Evolutionary conservation across 2,113 vertebrate genomes (phyloP).

Genomic region (Empidonax alnorum): DNA sequence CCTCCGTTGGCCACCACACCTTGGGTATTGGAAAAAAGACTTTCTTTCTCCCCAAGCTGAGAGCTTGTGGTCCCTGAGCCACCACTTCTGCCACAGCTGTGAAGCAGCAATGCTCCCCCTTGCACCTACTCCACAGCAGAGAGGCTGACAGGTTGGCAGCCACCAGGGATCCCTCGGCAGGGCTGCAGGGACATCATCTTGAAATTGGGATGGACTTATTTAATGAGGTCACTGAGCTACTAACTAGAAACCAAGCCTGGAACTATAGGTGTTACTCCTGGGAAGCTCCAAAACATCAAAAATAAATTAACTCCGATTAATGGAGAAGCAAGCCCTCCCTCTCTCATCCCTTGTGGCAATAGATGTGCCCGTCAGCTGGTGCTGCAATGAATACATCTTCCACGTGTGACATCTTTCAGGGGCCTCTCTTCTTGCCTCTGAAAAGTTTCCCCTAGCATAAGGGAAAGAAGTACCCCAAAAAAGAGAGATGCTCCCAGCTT

Average conservation of each 20-base stretch:
- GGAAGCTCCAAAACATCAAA: conserved; percentile 58
- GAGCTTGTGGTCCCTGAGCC: background rate
- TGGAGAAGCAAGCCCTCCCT: background rate
- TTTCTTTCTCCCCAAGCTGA: background rate
- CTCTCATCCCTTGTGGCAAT: background rate
- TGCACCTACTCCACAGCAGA: background rate
- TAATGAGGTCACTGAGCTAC: conserved; percentile 57
- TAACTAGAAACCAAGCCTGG: conserved; percentile 44
- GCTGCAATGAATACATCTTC: background rate
- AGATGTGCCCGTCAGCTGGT: background rate
- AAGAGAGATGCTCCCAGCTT: background rate
- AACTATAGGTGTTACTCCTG: conserved; percentile 51
- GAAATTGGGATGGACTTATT: conserved; percentile 45
- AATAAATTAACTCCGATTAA: conserved; percentile 54
- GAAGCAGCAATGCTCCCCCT: background rate
- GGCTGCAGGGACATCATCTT: background rate
- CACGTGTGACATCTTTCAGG: background rate
- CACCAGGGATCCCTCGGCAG: background rate
- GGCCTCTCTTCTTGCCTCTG: background rate
- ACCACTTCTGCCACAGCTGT: background rate
- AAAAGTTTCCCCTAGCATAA: background rate
- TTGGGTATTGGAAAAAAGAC: background rate
- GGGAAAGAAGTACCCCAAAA: background rate
- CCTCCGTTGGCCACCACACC: background rate
- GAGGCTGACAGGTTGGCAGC: background rate